Evolutionary conservation across 2,888 invertebrate species (phyloP).

Genomic region (Meta bourneti): DNA sequence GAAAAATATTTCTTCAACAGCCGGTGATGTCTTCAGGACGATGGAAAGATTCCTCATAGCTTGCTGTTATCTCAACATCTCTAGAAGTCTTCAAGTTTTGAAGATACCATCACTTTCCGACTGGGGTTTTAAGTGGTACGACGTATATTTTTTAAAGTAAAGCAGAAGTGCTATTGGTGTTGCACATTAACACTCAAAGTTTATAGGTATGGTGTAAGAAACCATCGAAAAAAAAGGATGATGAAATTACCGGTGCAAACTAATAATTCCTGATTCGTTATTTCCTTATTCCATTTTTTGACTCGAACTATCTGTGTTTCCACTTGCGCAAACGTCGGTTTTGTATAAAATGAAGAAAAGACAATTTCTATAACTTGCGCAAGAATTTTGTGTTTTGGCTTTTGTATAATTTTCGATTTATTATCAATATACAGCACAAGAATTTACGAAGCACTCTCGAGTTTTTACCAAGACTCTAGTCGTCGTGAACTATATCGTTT

Average conservation of each 20-base stretch:
- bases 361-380: conserved; percentile 43
- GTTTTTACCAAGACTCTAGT: conserved; percentile 56
- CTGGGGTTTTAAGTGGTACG: neutral
- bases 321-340: conserved; percentile 43
- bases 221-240: conserved; percentile 36
- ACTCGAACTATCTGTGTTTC: conserved; percentile 64
- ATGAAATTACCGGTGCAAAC: conserved; percentile 63
- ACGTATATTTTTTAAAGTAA: neutral
- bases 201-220: conserved; percentile 13
- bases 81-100: too few species aligned
- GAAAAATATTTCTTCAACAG: too few species aligned
- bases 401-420: conserved; percentile 35
- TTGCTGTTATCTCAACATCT: too few species aligned
- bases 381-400: conserved; percentile 28
- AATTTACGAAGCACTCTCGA: conserved; percentile 66
- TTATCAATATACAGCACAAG: conserved; percentile 50
- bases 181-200: conserved; percentile 71
- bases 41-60: too few species aligned
- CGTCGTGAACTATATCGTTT: conserved; percentile 55
- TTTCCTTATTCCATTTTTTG: conserved; percentile 23
- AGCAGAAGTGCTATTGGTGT: conserved; percentile 33
- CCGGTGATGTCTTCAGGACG: too few species aligned
- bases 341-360: conserved; percentile 33
- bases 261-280: conserved; percentile 27
- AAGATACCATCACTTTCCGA: neutral